Evolutionary conservation across 2,113 vertebrate species (phyloP).

Genomic region (Hemiscyllium ocellatum): DNA sequence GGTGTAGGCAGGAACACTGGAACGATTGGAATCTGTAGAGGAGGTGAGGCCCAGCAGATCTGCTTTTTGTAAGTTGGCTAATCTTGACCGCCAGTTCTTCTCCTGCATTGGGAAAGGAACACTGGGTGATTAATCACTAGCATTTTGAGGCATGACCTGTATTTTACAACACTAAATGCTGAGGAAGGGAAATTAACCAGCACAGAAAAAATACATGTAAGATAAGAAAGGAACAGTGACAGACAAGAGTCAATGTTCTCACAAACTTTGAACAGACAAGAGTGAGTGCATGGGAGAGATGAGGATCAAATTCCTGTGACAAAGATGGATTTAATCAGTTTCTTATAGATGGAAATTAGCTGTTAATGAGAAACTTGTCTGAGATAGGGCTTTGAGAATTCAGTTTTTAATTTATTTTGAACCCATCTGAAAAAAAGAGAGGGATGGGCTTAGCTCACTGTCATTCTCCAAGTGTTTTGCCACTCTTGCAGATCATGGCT

Average conservation of each 20-base stretch:
- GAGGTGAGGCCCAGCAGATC: slow-evolving; percentile 70
- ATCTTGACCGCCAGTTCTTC: slow-evolving; percentile 70
- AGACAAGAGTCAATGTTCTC: too few species aligned
- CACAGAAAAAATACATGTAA: too few species aligned
- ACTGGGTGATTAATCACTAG: background rate
- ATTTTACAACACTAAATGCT: background rate
- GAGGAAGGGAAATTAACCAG: background rate
- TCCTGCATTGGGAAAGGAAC: slow-evolving; percentile 46
- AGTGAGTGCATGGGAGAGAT: background rate
- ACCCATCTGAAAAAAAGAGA: background rate
- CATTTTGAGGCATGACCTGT: too few species aligned
- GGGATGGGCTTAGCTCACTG: background rate
- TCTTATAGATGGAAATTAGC: background rate
- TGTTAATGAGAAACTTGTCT: background rate
- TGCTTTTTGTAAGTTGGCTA: slow-evolving; percentile 71
- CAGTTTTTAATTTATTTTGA: background rate
- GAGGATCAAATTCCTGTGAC: background rate
- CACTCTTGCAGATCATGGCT: background rate
- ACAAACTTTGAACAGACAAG: too few species aligned
- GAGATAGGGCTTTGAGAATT: background rate
- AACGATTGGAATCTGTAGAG: slow-evolving; percentile 50
- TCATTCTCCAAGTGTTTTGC: background rate
- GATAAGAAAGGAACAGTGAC: background rate
- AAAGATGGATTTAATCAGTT: background rate
- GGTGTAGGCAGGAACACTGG: background rate